A percentile compares a stretch with the other conserved stretches of the same genome.
Conservation (phyloP, 1,140 invertebrate genomes). For the Leptopilina boulardi region DNA sequence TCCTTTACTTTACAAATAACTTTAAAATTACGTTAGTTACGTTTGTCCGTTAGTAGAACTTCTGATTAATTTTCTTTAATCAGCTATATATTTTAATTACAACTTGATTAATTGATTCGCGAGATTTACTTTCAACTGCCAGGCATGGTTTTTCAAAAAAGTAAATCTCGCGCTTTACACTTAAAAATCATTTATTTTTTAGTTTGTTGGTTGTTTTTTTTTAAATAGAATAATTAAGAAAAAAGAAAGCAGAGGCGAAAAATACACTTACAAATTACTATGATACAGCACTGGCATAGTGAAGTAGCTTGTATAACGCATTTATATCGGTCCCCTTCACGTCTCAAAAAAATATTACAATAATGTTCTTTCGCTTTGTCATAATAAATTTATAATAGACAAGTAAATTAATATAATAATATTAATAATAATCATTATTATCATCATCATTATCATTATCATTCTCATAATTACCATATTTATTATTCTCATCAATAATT, state of each 20-base stretch:
- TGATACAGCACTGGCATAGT: conserved; percentile 72
- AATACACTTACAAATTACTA: conserved; percentile 71
- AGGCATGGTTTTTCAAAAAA: neutral
- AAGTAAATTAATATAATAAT: conserved; percentile 66
- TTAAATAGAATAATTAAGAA: conserved; percentile 64
- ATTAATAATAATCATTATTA: conserved; percentile 70
- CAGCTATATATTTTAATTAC: conserved; percentile 30
- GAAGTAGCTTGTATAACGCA: conserved; percentile 47
- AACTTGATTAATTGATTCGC: conserved; percentile 18
- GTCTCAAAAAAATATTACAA: conserved; percentile 68
- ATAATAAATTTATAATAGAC: conserved; percentile 70
- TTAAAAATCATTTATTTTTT: conserved; percentile 46
- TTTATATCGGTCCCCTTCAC: conserved; percentile 32
- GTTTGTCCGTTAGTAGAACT: conserved; percentile 37
- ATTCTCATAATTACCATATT: conserved; percentile 16
- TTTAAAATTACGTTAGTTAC: conserved; percentile 34
- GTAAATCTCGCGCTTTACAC: conserved; percentile 31
- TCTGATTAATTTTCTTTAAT: conserved; percentile 32
- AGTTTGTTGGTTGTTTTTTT: too few relatives aligned
- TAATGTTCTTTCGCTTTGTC: conserved; percentile 58
- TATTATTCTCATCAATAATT: neutral
- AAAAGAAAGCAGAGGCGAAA: conserved; percentile 52
- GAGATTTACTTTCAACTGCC: neutral
- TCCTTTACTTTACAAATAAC: conserved; percentile 28
- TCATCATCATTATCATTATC: conserved; percentile 68